Conservation (phyloP, 2,888 invertebrate genomes). For the Argyresthia goedartella region DNA sequence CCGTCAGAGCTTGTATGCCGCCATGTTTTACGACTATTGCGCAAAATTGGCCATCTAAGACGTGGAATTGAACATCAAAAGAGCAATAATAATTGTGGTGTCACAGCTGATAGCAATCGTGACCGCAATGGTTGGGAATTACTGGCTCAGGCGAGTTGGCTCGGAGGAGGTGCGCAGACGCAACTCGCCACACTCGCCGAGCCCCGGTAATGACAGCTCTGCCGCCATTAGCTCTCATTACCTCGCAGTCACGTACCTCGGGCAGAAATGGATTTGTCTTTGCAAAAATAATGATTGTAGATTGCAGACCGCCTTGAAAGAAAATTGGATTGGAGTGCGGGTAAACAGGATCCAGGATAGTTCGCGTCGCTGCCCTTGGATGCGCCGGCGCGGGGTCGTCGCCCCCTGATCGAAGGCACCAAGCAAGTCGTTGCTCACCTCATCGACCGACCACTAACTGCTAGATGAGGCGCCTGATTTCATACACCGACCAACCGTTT, state of each 20-base stretch:
- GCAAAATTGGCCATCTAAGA: not conserved
- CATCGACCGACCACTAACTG: not conserved
- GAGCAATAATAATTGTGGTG: constrained; percentile 30
- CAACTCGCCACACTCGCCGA: constrained; percentile 22
- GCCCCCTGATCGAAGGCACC: not conserved
- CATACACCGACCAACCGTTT: no score
- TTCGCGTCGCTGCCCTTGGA: constrained; percentile 29
- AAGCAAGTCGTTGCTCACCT: not conserved
- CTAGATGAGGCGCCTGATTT: no score
- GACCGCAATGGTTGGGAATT: constrained; percentile 20
- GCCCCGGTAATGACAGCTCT: constrained; percentile 52
- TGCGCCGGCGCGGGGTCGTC: not conserved
- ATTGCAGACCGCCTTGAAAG: constrained; percentile 63
- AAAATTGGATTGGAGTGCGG: constrained; percentile 61
- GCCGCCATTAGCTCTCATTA: constrained; percentile 63
- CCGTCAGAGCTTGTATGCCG: no score
- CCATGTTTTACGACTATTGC: not conserved
- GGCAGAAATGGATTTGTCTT: constrained; percentile 69
- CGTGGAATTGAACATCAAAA: constrained; percentile 17
- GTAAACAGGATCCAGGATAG: constrained; percentile 45
- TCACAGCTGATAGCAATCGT: constrained; percentile 33
- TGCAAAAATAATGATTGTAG: constrained; percentile 67
- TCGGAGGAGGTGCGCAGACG: constrained; percentile 15
- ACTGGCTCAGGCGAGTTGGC: constrained; percentile 11
- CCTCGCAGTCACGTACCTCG: constrained; percentile 61